Conservation (phyloP, 2,797 vertebrate species). For the Rhinella marina region DNA sequence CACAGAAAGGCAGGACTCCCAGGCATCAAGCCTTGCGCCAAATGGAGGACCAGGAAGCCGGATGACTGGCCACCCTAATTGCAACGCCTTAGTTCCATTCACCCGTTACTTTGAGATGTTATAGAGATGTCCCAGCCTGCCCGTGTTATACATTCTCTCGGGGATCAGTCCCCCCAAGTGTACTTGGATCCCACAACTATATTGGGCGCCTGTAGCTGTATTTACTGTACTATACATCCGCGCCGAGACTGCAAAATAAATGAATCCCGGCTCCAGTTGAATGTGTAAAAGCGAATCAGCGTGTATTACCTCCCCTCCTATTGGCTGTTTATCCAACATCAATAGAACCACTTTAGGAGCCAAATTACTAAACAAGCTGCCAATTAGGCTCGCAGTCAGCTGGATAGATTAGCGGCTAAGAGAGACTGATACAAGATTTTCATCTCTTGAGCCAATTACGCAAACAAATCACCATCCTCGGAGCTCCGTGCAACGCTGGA, state of each 20-base stretch:
- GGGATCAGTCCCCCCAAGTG: background rate
- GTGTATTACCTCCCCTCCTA: conserved; percentile 72
- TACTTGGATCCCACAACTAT: background rate
- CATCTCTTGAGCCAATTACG: conserved; percentile 85
- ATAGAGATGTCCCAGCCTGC: background rate
- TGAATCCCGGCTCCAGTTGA: conserved; percentile 3
- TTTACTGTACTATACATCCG: background rate
- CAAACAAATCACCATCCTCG: conserved; percentile 80
- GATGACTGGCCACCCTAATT: no score
- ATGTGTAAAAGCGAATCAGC: conserved; percentile 70
- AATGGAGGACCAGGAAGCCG: no score
- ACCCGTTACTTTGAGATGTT: background rate
- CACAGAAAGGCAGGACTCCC: no score
- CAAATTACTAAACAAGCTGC: conserved; percentile 88
- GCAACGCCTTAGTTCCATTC: background rate
- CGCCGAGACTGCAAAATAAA: background rate
- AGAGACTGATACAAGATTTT: conserved; percentile 81
- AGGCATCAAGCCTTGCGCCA: no score
- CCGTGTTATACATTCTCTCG: background rate
- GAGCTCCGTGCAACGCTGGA: conserved; percentile 73
- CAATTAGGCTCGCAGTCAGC: conserved; percentile 86
- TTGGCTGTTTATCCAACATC: conserved; percentile 83
- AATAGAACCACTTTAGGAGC: conserved; percentile 82
- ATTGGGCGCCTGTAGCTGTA: background rate
- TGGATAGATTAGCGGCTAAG: conserved; percentile 83